Evolutionary conservation across 2,113 vertebrate genomes (phyloP), one percentile per base, ranked within the genome.

Genomic region (Athene cunicularia): DNA sequence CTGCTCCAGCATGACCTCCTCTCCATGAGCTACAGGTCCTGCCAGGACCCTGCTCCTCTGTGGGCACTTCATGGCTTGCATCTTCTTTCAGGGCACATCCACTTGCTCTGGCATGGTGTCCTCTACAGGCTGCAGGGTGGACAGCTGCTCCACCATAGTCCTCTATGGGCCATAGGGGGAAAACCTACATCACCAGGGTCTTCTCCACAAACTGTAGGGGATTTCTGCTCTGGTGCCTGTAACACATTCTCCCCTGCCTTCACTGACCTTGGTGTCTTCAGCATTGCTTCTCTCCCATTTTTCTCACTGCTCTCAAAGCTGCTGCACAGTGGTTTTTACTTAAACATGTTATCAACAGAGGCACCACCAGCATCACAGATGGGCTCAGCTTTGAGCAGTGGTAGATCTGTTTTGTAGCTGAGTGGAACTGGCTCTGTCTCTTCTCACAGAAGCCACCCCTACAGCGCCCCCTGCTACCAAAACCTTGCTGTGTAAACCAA

Each of bases 91-190:
- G 18, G 22, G 14, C n/a, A 11, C 4, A 3, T 16, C 8, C 14
- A 5, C 32, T 21, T 75, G n/a, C 41, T 72, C 32, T 21, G 37
- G 23, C 8, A 4, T 17, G 27, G 35, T 9, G 2, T 76, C n/a
- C 9, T 80, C 33, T 55, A 41, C 32, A 47, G 15, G 20, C n/a
- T 76, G 68, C 33, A 23, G 28, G 37, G 53, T 80, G 20, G 59
- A 5, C 32, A 0, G 52, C 22, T 74, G 23, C 30, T 85, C 10
- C 35, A 56, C 17, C 0, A 0, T 41, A 23, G 41, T 47, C 50
- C 7, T 66, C n/a, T 24, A 33, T 33, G 14, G 17, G 20, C 41
- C 85, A 2, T 6, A 35, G 33, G 12, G 12, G 3, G 3, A 52
- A n/a, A 32, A 5, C 5, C 52, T 59, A 4, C 1, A 8, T 60